Conservation (phyloP, 2,797 vertebrate genomes). For the Onychomys leucogaster region DNA sequence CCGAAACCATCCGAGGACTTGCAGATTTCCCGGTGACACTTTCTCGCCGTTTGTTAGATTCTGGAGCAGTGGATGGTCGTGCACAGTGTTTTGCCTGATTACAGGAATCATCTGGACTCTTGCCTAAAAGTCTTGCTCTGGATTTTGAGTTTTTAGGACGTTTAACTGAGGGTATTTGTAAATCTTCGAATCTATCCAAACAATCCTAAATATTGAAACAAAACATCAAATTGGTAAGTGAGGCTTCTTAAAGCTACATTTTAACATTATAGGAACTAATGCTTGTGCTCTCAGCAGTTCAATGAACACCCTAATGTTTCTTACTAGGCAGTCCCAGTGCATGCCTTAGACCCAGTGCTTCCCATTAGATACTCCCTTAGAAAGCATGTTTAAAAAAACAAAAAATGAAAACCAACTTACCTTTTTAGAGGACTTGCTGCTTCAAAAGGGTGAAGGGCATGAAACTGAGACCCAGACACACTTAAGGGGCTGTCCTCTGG, state of each 20-base stretch:
- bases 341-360: neutral
- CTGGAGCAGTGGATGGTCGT: constrained; percentile 73
- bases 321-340: constrained; percentile 11
- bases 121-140: constrained; percentile 76
- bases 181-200: constrained; percentile 78
- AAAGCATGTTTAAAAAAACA: neutral
- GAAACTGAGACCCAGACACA: constrained; percentile 23
- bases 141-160: constrained; percentile 78
- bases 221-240: constrained; percentile 70
- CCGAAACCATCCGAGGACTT: constrained; percentile 68
- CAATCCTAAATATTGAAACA: constrained; percentile 81
- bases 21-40: neutral
- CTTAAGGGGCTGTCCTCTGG: neutral
- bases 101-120: constrained; percentile 26
- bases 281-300: constrained; percentile 17
- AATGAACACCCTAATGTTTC: neutral
- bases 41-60: constrained; percentile 35
- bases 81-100: neutral
- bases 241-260: constrained; percentile 59
- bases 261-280: constrained; percentile 60
- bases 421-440: constrained; percentile 50
- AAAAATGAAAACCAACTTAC: neutral
- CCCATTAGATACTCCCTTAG: neutral
- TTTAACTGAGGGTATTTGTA: constrained; percentile 67
- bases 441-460: constrained; percentile 27